Evolutionary conservation across 2,113 vertebrate species (phyloP).

Genomic region (Actinemys pallida): DNA sequence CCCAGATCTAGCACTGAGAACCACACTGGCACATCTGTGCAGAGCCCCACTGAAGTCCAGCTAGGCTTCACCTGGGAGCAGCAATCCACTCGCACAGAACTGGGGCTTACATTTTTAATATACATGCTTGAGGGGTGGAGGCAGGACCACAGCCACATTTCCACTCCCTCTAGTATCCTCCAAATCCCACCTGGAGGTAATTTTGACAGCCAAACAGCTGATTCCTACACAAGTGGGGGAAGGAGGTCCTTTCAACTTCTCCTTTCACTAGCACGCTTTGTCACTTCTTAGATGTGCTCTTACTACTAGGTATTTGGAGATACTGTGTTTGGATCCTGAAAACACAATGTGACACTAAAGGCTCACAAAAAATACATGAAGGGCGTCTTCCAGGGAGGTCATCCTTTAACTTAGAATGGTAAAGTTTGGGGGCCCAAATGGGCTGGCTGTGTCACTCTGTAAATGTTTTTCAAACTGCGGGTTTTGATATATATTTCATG

Average conservation of each 20-base stretch:
- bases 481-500: not conserved
- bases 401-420: not conserved
- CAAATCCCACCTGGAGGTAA: not conserved
- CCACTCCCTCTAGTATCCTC: not conserved
- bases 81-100: not conserved
- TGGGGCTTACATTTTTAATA: not conserved
- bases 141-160: not conserved
- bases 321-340: not conserved
- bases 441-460: not conserved
- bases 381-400: not conserved
- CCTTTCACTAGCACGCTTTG: not conserved
- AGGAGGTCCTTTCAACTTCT: not conserved
- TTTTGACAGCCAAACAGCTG: not conserved
- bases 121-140: not conserved
- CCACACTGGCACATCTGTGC: not conserved
- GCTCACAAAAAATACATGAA: not conserved
- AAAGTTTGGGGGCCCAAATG: fast-evolving
- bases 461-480: not conserved
- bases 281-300: not conserved
- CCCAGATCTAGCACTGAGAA: not conserved
- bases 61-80: not conserved
- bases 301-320: not conserved
- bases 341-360: not conserved
- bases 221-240: not conserved
- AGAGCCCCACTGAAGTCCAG: not conserved